Evolutionary conservation across 1,140 invertebrate genomes (phyloP), one percentile per base, ranked within the genome.

Genomic region (Globodera rostochiensis): DNA sequence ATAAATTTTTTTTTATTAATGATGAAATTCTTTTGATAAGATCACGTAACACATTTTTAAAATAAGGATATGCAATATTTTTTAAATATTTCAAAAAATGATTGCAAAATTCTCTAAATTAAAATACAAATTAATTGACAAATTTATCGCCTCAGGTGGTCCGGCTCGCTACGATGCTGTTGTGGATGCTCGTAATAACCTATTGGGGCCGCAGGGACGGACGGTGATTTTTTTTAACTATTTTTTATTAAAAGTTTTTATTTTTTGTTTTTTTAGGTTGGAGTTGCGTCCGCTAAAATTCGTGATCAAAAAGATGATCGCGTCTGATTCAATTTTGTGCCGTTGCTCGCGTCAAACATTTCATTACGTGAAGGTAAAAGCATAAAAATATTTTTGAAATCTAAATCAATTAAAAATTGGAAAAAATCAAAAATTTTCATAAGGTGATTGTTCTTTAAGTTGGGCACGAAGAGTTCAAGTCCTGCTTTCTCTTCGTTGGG

Each of bases 201-300:
- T 99, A 96, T 92, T 99, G 97, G 97, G 96, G 96, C 96, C 95
- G 89, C 96, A 96, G 87, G 94, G n/a, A n/a, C n/a, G 94, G 80
- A 94, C 93, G 0, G 91, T 94, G 15, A 53, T 53, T 53, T 53
- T 53, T 15, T 60, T 60, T 13, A 19, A 60, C 0, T 60, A 6
- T 8, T 60, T 6, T 19, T 60, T 60, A 15, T 60, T 60, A 60
- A 60, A 60, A 15, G 19, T 60, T 60, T 19, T 60, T 60, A 19
- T 60, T 15, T 19, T 13, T 36, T 36, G 25, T 36, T 36, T 60
- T 60, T 19, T 60, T 60, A 60, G 57, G 15, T 60, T 60, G 96
- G 95, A 0, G 96, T 99, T 0, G 88, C 88, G 21, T 93, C 93
- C 21, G 96, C 95, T 6, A 92, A 97, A 74, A 96, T 98, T 67